Conservation (phyloP, 2,797 vertebrate species). For the Hephaestus fuliginosus region DNA sequence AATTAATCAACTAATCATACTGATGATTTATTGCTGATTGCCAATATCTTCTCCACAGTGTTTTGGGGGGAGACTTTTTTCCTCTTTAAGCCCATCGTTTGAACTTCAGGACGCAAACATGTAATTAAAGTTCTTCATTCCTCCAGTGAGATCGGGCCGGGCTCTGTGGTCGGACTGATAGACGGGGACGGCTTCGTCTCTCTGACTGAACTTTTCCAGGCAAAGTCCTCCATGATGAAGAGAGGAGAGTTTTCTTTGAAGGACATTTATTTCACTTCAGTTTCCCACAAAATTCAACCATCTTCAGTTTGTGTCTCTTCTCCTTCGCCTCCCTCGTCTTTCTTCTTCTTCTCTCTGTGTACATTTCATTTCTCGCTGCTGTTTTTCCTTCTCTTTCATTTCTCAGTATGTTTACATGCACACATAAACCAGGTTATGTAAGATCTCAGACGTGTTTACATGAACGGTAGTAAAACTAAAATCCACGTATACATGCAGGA, state of each 20-base stretch:
- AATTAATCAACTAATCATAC: background rate
- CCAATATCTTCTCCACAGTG: background rate
- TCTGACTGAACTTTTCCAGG: conserved; percentile 42
- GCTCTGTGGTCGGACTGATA: conserved; percentile 40
- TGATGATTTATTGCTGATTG: background rate
- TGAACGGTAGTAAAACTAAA: background rate
- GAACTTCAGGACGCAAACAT: conserved; percentile 54
- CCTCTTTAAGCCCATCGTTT: conserved; percentile 3
- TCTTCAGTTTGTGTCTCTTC: background rate
- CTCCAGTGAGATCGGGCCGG: conserved; percentile 46
- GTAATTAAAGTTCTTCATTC: conserved; percentile 61
- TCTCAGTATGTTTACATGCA: background rate
- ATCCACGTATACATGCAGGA: background rate
- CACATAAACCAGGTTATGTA: background rate
- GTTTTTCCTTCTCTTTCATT: background rate
- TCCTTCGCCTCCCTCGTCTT: background rate
- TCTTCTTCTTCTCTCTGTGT: background rate
- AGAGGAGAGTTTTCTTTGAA: conserved; percentile 3
- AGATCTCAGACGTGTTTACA: background rate
- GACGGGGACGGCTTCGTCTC: background rate
- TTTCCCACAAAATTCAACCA: conserved; percentile 48
- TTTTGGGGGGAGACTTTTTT: background rate
- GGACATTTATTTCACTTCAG: conserved; percentile 22
- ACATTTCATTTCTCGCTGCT: background rate
- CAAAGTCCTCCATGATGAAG: conserved; percentile 28